Base-by-base conservation (phyloP, 2,113 vertebrate genomes). In the Mesitornis unicolor region DNA sequence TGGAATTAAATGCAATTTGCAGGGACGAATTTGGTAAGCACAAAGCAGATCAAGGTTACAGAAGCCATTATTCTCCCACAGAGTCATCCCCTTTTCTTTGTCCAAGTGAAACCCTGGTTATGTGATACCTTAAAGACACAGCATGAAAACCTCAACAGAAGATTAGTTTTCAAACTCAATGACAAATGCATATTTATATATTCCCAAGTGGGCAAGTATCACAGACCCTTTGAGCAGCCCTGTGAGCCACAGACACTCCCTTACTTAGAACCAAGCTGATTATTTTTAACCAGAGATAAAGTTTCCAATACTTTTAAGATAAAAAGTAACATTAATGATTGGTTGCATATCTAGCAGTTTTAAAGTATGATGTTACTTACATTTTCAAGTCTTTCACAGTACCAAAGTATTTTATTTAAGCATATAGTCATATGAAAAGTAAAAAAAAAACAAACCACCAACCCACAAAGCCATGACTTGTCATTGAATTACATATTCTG, bases 401-500 rank as follows among this genome's bases (percentile, higher is more conserved):
- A 45, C 17, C 29, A 43, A 64, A 26, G 29, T 51, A 61, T 57
- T 79, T 83, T 7, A 20, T 64, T 74, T 79, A 67, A 21, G 29
- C 59, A 81, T 64, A 48, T 7, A 81, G 68, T 51, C 26, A 48
- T 48, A 86, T 35, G 56, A 69, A 88, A 74, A 75, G 11, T 35
- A 7, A 73, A 64, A 75, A 40, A 51, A 70, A 71, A 38, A 10
- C 29, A n/a, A 22, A 4, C 2, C 25, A 31, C 35, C 21, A 40
- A 11, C 9, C 19, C 36, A 26, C 26, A 40, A 57, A 92, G 47
- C 10, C 51, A 57, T 35, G 70, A 57, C 29, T 57, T 94, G 7
- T 36, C 42, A 82, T n/a, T 63, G 38, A 90, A 95, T 96, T 95
- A 87, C 1, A 5, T 79, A 96, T 91, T 95, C 88, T 80, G 43